Base-by-base conservation (phyloP, 2,888 invertebrate genomes). In the Hemithea aestivaria region DNA sequence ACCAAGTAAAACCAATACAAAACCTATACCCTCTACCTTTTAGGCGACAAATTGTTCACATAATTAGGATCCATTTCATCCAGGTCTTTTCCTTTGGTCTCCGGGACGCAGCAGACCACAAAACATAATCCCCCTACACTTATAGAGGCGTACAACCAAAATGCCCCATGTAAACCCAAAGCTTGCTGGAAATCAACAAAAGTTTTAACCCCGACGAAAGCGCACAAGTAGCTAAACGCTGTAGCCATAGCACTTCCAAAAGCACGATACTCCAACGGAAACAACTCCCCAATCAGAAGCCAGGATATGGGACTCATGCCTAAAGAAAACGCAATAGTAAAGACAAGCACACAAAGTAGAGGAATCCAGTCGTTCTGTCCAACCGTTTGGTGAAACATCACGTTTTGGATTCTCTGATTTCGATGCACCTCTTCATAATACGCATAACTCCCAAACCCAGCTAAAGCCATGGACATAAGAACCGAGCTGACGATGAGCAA, bases 301-400 rank as follows among this genome's bases (percentile, higher is more conserved):
- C 95, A 95, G 20, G 95, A 95, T 65, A 96, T 95, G 12, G 96
- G 95, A 69, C 94, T 95, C 81, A 95, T 94, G 33, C 95, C 95
- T 56, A 95, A 79, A n/a, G 94, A 94, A 67, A 95, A 95, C 26
- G 95, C 95, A 42, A 94, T 92, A 1, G 95, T 94, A 72, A 95
- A 95, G 20, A 95, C 92, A 47, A 95, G 84, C 1, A 94, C 93
- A 76, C 95, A 95, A 7, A 94, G 87, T 45, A 96, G 71, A 6
- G 95, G 95, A 54, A 96, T 94, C 95, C 94, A 94, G 66, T 94
- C 94, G 58, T 92, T 89, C 56, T 91, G 90, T 20, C 92, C 91
- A 7, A 81, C 63, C 1, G 79, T 72, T 43, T 88, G 87, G 48
- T 85, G 85, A 27, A 87, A 84, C 78, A 87, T 84, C 0, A 88